Evolutionary conservation across 2,888 invertebrate genomes (phyloP), one percentile per base, ranked within the genome.

Genomic region (Scaptomyza reducta): DNA sequence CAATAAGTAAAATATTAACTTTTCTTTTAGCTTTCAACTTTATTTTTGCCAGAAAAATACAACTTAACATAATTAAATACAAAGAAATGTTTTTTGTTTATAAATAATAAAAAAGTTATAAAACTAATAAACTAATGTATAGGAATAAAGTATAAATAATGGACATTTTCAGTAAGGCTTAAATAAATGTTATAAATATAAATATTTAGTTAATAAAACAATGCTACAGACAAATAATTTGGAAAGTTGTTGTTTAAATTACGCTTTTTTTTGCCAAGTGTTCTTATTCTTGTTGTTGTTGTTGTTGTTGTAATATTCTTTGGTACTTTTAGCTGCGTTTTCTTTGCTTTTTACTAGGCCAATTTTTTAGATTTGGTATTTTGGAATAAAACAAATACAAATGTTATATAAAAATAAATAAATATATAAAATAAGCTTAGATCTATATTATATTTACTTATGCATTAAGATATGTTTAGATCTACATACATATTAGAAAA

Each of bases 281-380:
- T 71, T 56, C 55, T 79, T 72, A 59, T 61, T 76, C 29, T 66
- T 68, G 25, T 70, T 51, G 45, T 44, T 44, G 35, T 55, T 22
- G 53, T 65, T 64, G 50, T 79, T 72, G 53, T 65, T 64, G 47
- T 79, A 70, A 68, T 75, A 79, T 51, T 89, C 89, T 89, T 89
- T 89, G 89, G 89, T 89, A 82, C 83, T 74, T 77, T 89, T 89
- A 89, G 89, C 89, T 89, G 89, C 74, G 68, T 76, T 70, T 72
- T 79, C 62, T 74, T 70, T 70, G 67, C 58, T 70, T 64, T 70
- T 56, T 56, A 59, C 59, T 77, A 62, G 71, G 71, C 82, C 80
- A 82, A 85, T 87, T 82, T 75, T 54, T 50, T 9, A 14, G 70
- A 69, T 81, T 82, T 68, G 70, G 74, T 77, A 54, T 63, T 76